Evolutionary conservation across 1,140 invertebrate genomes (phyloP).

Genomic region (Fopius arisanus): DNA sequence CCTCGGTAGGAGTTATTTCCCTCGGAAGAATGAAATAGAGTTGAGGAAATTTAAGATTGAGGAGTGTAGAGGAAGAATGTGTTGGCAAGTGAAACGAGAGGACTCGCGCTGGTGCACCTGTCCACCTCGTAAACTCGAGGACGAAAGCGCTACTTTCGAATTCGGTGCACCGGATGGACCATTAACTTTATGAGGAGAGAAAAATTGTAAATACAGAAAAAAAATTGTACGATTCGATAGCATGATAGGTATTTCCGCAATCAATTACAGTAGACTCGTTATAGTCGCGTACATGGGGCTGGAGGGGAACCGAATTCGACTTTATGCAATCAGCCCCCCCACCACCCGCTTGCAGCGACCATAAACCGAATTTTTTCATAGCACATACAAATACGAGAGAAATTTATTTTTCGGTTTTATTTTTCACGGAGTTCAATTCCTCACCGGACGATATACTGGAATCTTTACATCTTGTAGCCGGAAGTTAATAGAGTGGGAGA

Average conservation of each 20-base stretch:
- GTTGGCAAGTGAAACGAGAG: neutral
- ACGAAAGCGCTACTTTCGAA: neutral
- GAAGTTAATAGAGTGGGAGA: no score
- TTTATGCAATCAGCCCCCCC: no score
- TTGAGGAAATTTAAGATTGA: neutral
- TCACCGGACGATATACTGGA: no score
- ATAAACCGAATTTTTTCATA: no score
- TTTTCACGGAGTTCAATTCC: no score
- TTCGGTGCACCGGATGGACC: neutral
- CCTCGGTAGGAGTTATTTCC: neutral
- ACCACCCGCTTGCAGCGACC: no score
- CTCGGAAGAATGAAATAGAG: neutral
- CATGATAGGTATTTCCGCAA: neutral
- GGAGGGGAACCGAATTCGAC: no score
- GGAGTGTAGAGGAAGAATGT: neutral
- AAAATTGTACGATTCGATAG: neutral
- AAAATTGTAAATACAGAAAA: neutral
- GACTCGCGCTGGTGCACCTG: neutral
- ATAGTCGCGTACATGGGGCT: no score
- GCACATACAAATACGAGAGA: no score
- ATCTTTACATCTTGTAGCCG: no score
- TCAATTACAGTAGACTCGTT: neutral
- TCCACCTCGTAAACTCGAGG: neutral
- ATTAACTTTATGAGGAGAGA: neutral
- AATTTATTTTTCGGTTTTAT: no score